These are phyloP conservation scores for Drosophila atroscutellata DNA, from an alignment of 2,888 invertebrate genomes.

Conservation along the genomic window DNA sequence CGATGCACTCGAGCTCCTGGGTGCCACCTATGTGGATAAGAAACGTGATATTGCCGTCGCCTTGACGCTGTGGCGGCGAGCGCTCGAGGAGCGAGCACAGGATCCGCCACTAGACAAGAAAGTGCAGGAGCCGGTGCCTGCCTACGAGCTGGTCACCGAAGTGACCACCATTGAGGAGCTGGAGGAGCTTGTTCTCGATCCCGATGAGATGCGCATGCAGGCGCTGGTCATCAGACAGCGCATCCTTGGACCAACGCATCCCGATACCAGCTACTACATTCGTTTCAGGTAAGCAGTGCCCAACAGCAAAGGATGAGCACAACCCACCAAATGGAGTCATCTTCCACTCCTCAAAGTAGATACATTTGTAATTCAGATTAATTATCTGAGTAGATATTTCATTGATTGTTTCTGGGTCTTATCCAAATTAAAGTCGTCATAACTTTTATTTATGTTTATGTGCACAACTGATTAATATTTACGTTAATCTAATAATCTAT, in stretches of 20 bases:
- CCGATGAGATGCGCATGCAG: conserved; percentile 98
- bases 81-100: conserved; percentile 93
- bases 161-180: conserved; percentile 91
- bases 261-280: conserved; percentile 98
- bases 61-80: conserved; percentile 94
- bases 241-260: conserved; percentile 96
- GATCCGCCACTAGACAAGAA: conserved; percentile 91
- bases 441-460: neutral
- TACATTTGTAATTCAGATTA: neutral
- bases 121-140: conserved; percentile 90
- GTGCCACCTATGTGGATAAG: conserved; percentile 98
- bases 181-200: conserved; percentile 95
- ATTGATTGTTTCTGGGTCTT: neutral
- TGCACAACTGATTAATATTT: neutral
- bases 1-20: conserved; percentile 95
- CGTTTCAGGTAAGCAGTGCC: conserved; percentile 87
- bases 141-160: conserved; percentile 95
- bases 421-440: neutral
- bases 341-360: neutral
- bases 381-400: neutral
- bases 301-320: neutral
- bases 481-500: neutral
- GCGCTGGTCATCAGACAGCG: conserved; percentile 95
- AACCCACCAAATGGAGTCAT: neutral
- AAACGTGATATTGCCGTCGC: conserved; percentile 97